These are phyloP conservation scores for Cichladusa arquata DNA, from an alignment of 2,113 vertebrate species.

Conservation along the genomic window DNA sequence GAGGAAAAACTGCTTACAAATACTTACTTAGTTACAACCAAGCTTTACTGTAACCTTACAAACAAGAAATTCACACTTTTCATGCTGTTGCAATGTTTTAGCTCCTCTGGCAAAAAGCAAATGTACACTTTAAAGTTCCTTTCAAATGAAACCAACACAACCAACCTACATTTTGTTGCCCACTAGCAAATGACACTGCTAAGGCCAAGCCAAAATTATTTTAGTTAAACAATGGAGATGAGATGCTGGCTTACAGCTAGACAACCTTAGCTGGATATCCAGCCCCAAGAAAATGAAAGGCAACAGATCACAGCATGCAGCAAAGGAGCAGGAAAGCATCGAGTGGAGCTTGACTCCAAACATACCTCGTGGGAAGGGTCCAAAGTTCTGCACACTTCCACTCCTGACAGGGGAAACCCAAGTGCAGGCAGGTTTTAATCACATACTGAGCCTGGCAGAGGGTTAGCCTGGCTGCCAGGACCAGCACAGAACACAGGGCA, in stretches of 20 bases:
- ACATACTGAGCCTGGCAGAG: neutral
- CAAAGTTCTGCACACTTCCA: neutral
- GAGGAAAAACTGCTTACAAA: neutral
- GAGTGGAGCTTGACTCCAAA: neutral
- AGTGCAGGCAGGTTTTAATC: constrained; percentile 11
- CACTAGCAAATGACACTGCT: neutral
- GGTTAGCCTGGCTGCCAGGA: constrained; percentile 12
- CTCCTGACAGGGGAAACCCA: neutral
- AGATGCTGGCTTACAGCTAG: neutral
- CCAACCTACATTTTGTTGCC: neutral
- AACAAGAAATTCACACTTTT: neutral
- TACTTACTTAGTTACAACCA: neutral
- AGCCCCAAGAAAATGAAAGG: neutral
- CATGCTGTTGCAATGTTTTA: neutral
- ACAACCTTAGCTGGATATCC: neutral
- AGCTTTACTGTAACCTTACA: neutral
- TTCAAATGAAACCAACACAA: neutral
- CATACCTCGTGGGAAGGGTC: constrained; percentile 35
- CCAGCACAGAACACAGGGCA: neutral
- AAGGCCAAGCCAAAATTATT: neutral
- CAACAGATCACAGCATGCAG: neutral
- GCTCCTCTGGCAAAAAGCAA: neutral
- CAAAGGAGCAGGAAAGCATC: neutral
- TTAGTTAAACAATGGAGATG: neutral
- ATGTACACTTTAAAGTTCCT: neutral